These are phyloP conservation scores for Patella pellucida DNA, from an alignment of 2,888 invertebrate species.

Conservation along the genomic window DNA sequence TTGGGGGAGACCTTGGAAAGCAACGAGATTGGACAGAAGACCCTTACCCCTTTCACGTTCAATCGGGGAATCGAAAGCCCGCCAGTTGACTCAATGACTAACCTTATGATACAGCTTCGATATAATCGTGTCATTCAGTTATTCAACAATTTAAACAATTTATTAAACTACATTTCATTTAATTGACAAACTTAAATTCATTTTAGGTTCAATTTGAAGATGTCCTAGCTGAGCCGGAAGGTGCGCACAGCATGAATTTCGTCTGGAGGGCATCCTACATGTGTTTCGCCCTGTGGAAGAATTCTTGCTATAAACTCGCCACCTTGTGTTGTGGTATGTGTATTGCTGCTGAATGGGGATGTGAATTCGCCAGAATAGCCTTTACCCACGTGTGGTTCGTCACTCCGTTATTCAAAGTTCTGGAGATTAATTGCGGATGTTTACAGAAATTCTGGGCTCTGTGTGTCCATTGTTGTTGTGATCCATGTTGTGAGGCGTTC, in stretches of 20 bases:
- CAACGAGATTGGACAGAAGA: no score
- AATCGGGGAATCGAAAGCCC: no score
- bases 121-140: no score
- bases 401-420: conserved; percentile 78
- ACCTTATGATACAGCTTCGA: no score
- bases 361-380: conserved; percentile 74
- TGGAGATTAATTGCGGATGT: conserved; percentile 75
- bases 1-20: no score
- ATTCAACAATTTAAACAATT: no score
- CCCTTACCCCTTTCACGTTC: no score
- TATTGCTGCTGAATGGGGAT: conserved; percentile 76
- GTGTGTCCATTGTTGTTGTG: conserved; percentile 73
- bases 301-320: conserved; percentile 80
- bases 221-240: conserved; percentile 59
- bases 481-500: conserved; percentile 51
- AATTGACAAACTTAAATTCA: no score
- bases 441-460: conserved; percentile 69
- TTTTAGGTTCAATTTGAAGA: conserved; percentile 54
- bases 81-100: no score
- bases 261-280: conserved; percentile 79
- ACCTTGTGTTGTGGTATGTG: conserved; percentile 80
- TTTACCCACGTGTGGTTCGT: conserved; percentile 80
- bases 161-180: no score
- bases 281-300: conserved; percentile 78
- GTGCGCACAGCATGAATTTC: conserved; percentile 75